phyloP scores from a whole-genome alignment of 2,888 invertebrate species.

The Drosophila emarginata region DNA sequence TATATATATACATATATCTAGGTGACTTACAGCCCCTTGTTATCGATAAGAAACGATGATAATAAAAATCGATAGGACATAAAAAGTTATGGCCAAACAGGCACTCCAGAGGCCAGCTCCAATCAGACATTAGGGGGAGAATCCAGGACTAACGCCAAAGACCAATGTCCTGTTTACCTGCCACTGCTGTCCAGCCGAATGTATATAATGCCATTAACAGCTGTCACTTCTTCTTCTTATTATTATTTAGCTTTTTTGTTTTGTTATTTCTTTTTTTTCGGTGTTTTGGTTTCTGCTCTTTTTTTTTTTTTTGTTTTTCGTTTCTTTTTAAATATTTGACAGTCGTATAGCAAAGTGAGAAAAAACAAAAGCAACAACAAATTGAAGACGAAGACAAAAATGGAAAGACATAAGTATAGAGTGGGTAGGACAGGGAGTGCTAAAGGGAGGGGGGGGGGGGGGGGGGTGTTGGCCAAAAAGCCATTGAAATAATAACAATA shows the following conservation, averaged over 20 bases:
- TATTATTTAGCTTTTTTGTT: conserved; percentile 2
- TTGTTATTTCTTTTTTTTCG: background rate
- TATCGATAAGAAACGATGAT: conserved; percentile 11
- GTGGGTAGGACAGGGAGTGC: background rate
- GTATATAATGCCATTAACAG: conserved; percentile 75
- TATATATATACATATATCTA: background rate
- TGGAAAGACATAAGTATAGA: conserved; percentile 7
- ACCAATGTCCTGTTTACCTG: conserved; percentile 5
- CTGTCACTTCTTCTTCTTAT: conserved; percentile 58
- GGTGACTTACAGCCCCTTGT: conserved; percentile 7
- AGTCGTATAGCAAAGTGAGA: conserved; percentile 44
- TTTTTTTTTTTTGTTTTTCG: background rate
- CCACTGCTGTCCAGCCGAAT: conserved; percentile 25
- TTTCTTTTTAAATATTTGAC: conserved; percentile 64
- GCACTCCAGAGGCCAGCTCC: background rate
- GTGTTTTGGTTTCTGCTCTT: conserved; percentile 15
- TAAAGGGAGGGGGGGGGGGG: too few species aligned
- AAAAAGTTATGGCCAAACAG: conserved; percentile 2
- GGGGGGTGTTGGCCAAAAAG: conserved; percentile 1
- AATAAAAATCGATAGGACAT: conserved; percentile 9
- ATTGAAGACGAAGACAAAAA: conserved; percentile 23
- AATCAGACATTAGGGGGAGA: conserved; percentile 1
- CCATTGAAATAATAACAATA: conserved; percentile 30
- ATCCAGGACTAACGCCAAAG: background rate
- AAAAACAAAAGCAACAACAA: conserved; percentile 35